phyloP scores from a whole-genome alignment of 2,888 invertebrate genomes.

The Sesia bembeciformis region DNA sequence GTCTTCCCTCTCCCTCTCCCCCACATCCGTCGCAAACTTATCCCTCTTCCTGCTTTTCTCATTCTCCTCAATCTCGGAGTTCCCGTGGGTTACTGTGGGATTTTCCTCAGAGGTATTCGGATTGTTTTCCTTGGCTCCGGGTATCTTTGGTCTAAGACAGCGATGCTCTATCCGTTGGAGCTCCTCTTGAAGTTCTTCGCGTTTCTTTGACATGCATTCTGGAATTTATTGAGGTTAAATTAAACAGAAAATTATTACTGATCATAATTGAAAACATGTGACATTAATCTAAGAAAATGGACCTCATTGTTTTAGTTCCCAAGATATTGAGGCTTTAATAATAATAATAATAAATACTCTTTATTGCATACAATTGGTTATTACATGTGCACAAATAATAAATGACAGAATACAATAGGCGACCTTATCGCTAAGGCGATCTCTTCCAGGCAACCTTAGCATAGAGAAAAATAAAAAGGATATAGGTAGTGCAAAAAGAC shows the following conservation, averaged over 20 bases:
- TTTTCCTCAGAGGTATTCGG: slow-evolving; percentile 14
- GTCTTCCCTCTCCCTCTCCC: slow-evolving; percentile 48
- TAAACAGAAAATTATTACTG: not conserved
- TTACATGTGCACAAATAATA: no score
- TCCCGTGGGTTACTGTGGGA: slow-evolving; percentile 17
- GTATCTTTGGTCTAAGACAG: slow-evolving; percentile 40
- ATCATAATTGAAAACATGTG: not conserved
- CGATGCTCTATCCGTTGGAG: slow-evolving; percentile 77
- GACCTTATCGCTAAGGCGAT: no score
- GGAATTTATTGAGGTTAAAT: slow-evolving; percentile 12
- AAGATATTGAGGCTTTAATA: not conserved
- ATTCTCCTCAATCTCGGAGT: slow-evolving; percentile 7
- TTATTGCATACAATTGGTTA: no score
- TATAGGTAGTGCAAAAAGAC: no score
- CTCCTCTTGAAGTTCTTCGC: slow-evolving; percentile 77
- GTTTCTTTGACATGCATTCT: slow-evolving; percentile 79
- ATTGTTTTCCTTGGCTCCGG: slow-evolving; percentile 47
- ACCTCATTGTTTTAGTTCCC: no score
- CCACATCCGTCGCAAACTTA: slow-evolving; percentile 56
- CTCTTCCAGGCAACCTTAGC: no score
- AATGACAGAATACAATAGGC: no score
- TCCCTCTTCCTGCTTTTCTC: slow-evolving; percentile 31
- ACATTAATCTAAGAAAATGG: no score
- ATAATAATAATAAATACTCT: no score
- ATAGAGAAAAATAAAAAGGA: no score